Base-by-base conservation (phyloP, 2,797 vertebrate species). In the Micromesistius poutassou region DNA sequence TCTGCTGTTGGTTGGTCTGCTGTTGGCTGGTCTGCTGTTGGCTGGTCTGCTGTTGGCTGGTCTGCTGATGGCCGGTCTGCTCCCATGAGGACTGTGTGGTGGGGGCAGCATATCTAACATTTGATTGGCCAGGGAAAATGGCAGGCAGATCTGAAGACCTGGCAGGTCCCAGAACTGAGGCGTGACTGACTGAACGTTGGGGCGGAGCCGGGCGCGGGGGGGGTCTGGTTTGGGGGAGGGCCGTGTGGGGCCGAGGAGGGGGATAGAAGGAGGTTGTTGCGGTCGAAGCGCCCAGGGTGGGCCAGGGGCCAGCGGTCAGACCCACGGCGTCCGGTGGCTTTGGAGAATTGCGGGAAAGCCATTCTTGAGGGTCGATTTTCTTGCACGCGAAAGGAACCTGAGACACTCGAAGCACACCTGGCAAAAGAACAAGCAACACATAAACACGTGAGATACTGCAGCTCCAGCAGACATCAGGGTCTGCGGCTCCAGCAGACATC, bases 361-460 rank as follows among this genome's bases (percentile, higher is more conserved):
- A 4, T 12, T 50, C 25, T 80, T 8, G 36, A 0, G 13, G 3
- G 71, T 8, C 9, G 28, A 0, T 22, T 2, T 68, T 7, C 30
- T 14, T 70, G 28, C 25, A 81, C 74, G 42, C 28, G 35, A 90
- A 90, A 5, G 87, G 89, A n/a, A 88, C 4, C 78, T 79, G 79
- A 0, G 36, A 38, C 0, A 85, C 42, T 0, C 78, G 0, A 31
- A 90, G 71, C 13, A 71, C 1, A 80, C 84, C 88, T 90, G 77
- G 77, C 4, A 76, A 76, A 77, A 66, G 40, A 28, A 30, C 68
- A 73, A 55, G 25, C n/a, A 70, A 16, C n/a, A 28, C 2, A 30
- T 33, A 13, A 9, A 35, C 22, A 72, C 33, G 55, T 62, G 55
- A 9, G 55, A 62, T 9, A 9, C 7, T 62, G 22, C 55, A n/a